Base-by-base conservation (phyloP, 1,140 invertebrate genomes). In the Saccostrea echinata region DNA sequence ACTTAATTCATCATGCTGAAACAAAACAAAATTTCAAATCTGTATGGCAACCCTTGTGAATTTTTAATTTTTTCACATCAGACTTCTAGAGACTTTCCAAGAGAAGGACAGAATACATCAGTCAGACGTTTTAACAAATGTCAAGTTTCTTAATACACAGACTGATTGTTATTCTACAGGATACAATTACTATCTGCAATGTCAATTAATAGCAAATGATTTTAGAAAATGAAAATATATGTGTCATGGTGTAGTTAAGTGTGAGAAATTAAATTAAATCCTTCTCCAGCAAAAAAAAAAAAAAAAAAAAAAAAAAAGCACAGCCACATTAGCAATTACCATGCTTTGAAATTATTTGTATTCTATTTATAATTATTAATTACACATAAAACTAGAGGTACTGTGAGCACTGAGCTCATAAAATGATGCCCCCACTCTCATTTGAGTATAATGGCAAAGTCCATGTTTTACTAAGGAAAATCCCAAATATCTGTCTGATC, bases 1-100 rank as follows among this genome's bases (percentile, higher is more conserved):
- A 81, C 91, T 90, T 43, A 91, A 64, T 88, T 92, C 90, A 81
- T 92, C 91, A 82, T 89, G 80, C 91, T 91, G 83, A 1, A 88
- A 89, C 83, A 81, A 64, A 87, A 71, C 64, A 84, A 55, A 84
- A 71, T 4, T 68, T 71, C 51, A 51, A 57, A 86, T 61, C 82
- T 76, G 68, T 61, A 33, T 33, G 52, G 27, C 51, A 76, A 84
- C 30, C 64, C 27, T 27, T n/a, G 9, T 16, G 57, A 52, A 35
- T 35, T 24, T 8, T 43, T 8, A 52, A 9, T 18, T 30, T 51
- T 13, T 24, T 16, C 21, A 52, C 81, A 83, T 21, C 43, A 2
- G 18, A 27, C 30, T 11, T 27, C 18, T 30, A n/a, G n/a, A 35
- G 30, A 27, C 24, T 83, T 16, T 43, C n/a, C 16, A 43, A 51